Evolutionary conservation across 2,888 invertebrate species (phyloP), one percentile per base, ranked within the genome.

Genomic region (Zeuzera pyrina): DNA sequence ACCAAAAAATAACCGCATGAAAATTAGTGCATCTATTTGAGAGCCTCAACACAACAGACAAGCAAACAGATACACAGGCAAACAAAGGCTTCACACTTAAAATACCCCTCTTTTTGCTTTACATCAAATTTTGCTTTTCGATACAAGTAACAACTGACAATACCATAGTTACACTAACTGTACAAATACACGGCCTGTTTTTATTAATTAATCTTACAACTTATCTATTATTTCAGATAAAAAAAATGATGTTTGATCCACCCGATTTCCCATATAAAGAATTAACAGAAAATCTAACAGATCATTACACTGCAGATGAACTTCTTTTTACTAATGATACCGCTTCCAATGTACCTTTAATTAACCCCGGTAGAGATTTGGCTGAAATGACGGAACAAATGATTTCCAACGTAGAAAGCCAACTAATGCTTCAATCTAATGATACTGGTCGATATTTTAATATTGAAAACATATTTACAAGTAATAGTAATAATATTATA

Each of bases 261-360:
- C 73, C 77, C n/a, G 81, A 81, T 45, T 79, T 65, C 35, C 74
- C 79, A 0, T 81, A 69, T 38, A 79, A 70, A 48, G 79, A 79
- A 31, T 44, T 78, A 39, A 55, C 70, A 10, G 65, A 68, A 25
- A 52, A 55, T 12, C 39, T 68, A 22, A 42, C 49, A 35, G 76
- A 74, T 39, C 59, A 68, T 19, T 78, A 72, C 37, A 70, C 61
- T 30, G 34, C 67, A 5, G 67, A 69, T 31, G 66, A 70, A 38
- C 51, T 77, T 34, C 49, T 78, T n/a, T 66, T 71, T 21, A 63
- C 41, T 27, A 57, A 51, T 22, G 58, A 54, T 12, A 34, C 50
- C n/a, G 24, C 41, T 7, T 31, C 41, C n/a, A 40, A 38, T 8
- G 37, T 41, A 24, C 11, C 42, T 3, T 31, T 30, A 2, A 30